Base-by-base conservation (phyloP, 2,113 vertebrate genomes). In the Mesitornis unicolor region DNA sequence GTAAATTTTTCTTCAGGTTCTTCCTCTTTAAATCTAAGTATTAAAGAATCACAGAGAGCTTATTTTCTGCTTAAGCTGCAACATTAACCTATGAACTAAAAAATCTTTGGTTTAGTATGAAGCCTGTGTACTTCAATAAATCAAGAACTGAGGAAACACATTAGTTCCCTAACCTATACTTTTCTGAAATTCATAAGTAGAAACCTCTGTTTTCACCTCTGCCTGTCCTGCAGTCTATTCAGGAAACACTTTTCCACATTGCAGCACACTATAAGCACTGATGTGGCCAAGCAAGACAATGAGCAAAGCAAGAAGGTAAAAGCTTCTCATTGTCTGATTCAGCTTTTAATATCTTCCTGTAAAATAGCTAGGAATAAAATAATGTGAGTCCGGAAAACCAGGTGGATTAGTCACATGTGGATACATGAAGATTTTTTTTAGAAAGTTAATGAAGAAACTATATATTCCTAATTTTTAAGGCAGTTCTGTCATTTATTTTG, bases 141-240 rank as follows among this genome's bases (percentile, higher is more conserved):
- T 29, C 11, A 63, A 47, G n/a, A 91, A 53, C 0, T 38, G 4
- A 19, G 42, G 42, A 84, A 87, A 50, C 10, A 29, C 4, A 4
- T 26, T 4, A 1, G 13, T 69, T 82, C 14, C n/a, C 25, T 61
- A 61, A 45, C 18, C 54, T 1, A 1, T 42, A 1, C 7, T 67
- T 78, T 8, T 10, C 25, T 63, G 47, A 82, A 65, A 35, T 29
- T 65, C 68, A 0, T 51, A 61, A 47, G 12, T 25, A 56, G 19
- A 67, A 91, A 7, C 14, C 45, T 78, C 16, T 82, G 4, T 68
- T 93, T 85, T 88, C 43, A 68, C 5, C 26, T 61, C 67, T 93
- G 14, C 7, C 12, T 29, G 7, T 56, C 79, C 33, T 76, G 24
- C 28, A 54, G 38, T 64, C 61, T 65, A 0, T 60, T 79, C 48